Base-by-base conservation (phyloP, 2,888 invertebrate genomes). In the Acronicta leporina region DNA sequence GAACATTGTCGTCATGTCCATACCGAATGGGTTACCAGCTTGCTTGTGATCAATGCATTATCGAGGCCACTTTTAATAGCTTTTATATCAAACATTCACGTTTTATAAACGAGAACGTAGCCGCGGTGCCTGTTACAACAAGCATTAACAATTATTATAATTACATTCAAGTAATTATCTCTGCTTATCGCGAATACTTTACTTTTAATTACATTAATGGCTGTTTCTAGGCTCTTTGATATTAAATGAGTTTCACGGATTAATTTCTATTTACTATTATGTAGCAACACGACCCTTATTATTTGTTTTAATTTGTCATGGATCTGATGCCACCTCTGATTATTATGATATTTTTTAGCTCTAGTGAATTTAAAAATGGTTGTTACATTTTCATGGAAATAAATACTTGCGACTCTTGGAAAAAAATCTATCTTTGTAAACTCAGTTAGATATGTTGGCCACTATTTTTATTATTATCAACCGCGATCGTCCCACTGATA, bases 231-330 rank as follows among this genome's bases (percentile, higher is more conserved):
- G 43, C 30, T 47, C 52, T 52, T 42, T 20, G 52, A 47, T 52
- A 48, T 59, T 49, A 43, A 59, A 59, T 43, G 51, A 59, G 58
- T 25, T 52, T 47, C 51, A 45, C 38, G 43, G 38, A 25, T 33
- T 42, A 52, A 58, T 48, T 52, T 47, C 38, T 52, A 59, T 59
- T 52, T 47, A n/a, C n/a, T n/a, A n/a, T n/a, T n/a, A 44, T 27
- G 15, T 43, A 52, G 52, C 38, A 38, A 47, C 38, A 52, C 15
- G 6, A 30, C 16, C 20, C 44, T 41, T 46, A 40, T 41, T 40
- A 5, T 56, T 49, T 8, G 7, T 7, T 7, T 7, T 5, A 27
- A n/a, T n/a, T n/a, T n/a, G n/a, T n/a, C n/a, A n/a, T n/a, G n/a
- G n/a, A n/a, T n/a, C n/a, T n/a, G n/a, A n/a, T n/a, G n/a, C n/a